A percentile compares a stretch with the other conserved stretches of the same genome.
Evolutionary conservation across 2,888 invertebrate genomes (phyloP).

Genomic region (Hydrotaea diabolus): DNA sequence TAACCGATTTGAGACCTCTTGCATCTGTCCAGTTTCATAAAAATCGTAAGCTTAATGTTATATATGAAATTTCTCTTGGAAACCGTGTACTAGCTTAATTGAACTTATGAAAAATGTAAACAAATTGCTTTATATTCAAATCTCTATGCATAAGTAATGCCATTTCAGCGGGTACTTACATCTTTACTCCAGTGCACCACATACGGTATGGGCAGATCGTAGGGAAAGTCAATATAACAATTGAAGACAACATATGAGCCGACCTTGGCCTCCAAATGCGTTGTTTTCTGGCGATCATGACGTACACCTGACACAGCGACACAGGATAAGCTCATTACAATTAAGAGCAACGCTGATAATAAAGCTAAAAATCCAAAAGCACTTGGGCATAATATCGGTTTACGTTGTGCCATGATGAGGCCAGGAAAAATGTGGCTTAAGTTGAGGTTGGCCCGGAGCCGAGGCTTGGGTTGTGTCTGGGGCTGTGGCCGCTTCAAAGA

Average conservation of each 20-base stretch:
- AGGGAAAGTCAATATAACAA: constrained; percentile 89
- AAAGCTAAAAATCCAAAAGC: constrained; percentile 46
- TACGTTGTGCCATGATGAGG: constrained; percentile 36
- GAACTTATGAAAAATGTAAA: not conserved
- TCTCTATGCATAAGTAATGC: not conserved
- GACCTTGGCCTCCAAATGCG: constrained; percentile 80
- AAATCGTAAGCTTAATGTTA: too few species aligned
- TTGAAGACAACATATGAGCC: constrained; percentile 81
- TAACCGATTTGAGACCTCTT: too few species aligned
- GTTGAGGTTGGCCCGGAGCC: constrained; percentile 31
- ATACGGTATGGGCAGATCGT: constrained; percentile 91
- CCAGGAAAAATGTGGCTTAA: not conserved
- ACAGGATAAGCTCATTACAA: constrained; percentile 79
- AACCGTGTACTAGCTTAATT: too few species aligned
- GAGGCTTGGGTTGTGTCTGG: not conserved
- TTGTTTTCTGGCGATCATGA: constrained; percentile 71
- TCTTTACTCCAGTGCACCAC: constrained; percentile 95
- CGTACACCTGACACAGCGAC: constrained; percentile 72
- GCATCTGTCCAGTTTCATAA: too few species aligned
- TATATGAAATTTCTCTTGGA: too few species aligned
- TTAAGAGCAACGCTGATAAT: constrained; percentile 69
- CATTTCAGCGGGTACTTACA: constrained; percentile 83
- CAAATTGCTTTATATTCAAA: not conserved
- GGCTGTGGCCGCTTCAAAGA: too few species aligned
- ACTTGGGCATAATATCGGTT: constrained; percentile 51